Conservation (phyloP, 1,140 invertebrate genomes). For the Tribolium castaneum region DNA sequence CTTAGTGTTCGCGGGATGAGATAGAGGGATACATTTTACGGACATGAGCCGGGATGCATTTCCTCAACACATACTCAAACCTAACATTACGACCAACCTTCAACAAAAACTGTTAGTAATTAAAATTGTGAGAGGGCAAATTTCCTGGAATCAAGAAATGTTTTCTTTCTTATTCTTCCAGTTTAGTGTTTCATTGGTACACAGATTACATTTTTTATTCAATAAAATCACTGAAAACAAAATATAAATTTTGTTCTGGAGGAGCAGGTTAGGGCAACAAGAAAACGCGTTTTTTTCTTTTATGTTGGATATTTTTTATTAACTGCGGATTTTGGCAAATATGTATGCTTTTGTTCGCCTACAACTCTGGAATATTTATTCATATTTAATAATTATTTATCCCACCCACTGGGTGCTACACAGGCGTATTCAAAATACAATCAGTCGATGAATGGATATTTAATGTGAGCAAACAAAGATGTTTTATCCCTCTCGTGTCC, state of each 20-base stretch:
- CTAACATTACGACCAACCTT: not conserved
- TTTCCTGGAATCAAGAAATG: too few species aligned
- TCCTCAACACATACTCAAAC: not conserved
- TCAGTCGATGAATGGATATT: not conserved
- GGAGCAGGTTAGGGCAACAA: too few species aligned
- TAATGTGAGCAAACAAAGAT: slow-evolving; percentile 12
- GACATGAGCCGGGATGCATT: not conserved
- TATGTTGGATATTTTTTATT: not conserved
- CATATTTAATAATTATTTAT: slow-evolving; percentile 24
- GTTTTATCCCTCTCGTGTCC: not conserved
- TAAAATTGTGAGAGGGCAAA: too few species aligned
- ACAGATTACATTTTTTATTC: too few species aligned
- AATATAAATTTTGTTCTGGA: too few species aligned
- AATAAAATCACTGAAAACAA: too few species aligned
- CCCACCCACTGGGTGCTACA: not conserved
- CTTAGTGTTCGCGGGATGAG: not conserved
- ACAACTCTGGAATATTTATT: not conserved
- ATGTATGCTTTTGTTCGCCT: not conserved
- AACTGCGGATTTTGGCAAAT: not conserved
- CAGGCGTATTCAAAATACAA: slow-evolving; percentile 13
- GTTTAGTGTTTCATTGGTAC: too few species aligned
- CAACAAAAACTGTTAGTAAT: too few species aligned
- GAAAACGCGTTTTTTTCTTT: not conserved
- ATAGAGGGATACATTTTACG: not conserved
- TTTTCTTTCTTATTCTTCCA: too few species aligned